Conservation (phyloP, 2,888 invertebrate species). For the Epistrophe eligans region DNA sequence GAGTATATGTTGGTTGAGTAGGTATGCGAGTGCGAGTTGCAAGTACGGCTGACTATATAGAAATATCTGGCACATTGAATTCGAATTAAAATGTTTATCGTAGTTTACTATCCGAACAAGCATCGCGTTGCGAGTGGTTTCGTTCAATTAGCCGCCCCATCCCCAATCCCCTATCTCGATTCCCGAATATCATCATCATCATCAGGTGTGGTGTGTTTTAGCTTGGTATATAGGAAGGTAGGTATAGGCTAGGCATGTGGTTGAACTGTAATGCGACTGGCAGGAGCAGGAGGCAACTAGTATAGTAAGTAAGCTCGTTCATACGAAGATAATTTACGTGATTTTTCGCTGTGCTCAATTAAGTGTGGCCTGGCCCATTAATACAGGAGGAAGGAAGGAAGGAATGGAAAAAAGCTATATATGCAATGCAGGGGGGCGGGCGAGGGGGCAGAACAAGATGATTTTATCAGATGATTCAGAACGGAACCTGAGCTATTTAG, state of each 20-base stretch:
- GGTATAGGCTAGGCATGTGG: constrained; percentile 36
- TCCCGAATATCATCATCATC: constrained; percentile 63
- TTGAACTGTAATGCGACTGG: constrained; percentile 30
- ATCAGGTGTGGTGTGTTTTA: constrained; percentile 33
- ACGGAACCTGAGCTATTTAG: constrained; percentile 63
- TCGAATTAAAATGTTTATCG: constrained; percentile 76
- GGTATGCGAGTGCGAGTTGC: background rate
- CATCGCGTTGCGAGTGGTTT: constrained; percentile 68
- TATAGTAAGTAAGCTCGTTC: constrained; percentile 43
- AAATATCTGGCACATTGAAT: constrained; percentile 74
- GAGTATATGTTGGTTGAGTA: background rate
- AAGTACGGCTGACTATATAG: constrained; percentile 35
- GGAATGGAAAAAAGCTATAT: background rate
- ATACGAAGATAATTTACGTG: constrained; percentile 73
- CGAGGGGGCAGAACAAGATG: constrained; percentile 38
- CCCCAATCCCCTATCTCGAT: constrained; percentile 52
- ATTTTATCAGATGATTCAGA: constrained; percentile 57
- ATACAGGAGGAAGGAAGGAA: constrained; percentile 3
- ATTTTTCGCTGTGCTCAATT: constrained; percentile 73
- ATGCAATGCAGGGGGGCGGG: background rate
- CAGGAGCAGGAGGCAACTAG: background rate
- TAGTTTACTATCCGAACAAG: constrained; percentile 73
- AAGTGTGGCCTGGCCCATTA: constrained; percentile 57
- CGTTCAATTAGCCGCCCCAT: constrained; percentile 73
- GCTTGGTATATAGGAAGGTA: background rate